phyloP scores from a whole-genome alignment of 2,113 vertebrate species.

The Oncorhynchus gorbuscha region DNA sequence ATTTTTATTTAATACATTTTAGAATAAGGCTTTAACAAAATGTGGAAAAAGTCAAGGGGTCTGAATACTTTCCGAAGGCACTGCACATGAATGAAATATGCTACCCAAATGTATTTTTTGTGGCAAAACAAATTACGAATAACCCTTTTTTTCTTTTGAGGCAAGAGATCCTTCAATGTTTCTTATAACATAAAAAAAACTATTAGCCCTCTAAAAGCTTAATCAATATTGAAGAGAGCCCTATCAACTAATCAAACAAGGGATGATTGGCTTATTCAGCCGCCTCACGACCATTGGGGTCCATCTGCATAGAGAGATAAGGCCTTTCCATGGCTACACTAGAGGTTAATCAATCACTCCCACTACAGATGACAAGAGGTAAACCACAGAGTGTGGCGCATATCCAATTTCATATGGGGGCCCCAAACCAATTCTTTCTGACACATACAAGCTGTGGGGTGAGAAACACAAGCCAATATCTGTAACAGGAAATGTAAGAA shows the following conservation, averaged over 20 bases:
- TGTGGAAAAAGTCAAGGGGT: no score
- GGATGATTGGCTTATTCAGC: conserved; percentile 31
- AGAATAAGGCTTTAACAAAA: no score
- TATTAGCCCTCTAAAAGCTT: no score
- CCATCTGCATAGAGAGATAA: conserved; percentile 36
- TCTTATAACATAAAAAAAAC: not conserved
- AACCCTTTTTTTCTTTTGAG: not conserved
- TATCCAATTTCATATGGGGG: conserved; percentile 56
- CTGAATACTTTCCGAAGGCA: no score
- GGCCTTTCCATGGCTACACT: conserved; percentile 10
- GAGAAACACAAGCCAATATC: conserved; percentile 48
- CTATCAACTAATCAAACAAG: conserved; percentile 9
- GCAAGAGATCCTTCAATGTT: not conserved
- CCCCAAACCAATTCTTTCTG: conserved; percentile 32
- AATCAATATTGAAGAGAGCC: not conserved
- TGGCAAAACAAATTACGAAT: not conserved
- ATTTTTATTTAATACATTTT: no score
- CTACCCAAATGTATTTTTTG: not conserved
- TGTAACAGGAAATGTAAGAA: conserved; percentile 55
- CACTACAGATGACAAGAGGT: conserved; percentile 17
- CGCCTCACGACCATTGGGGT: conserved; percentile 16
- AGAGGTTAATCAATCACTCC: conserved; percentile 62
- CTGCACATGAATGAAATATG: not conserved
- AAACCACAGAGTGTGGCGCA: conserved; percentile 11
- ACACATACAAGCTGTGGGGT: conserved; percentile 41